Percentiles rank a stretch among this genome's conserved stretches.
Conservation (phyloP, 2,113 vertebrate genomes). For the Epinephelus cyanopodus region DNA sequence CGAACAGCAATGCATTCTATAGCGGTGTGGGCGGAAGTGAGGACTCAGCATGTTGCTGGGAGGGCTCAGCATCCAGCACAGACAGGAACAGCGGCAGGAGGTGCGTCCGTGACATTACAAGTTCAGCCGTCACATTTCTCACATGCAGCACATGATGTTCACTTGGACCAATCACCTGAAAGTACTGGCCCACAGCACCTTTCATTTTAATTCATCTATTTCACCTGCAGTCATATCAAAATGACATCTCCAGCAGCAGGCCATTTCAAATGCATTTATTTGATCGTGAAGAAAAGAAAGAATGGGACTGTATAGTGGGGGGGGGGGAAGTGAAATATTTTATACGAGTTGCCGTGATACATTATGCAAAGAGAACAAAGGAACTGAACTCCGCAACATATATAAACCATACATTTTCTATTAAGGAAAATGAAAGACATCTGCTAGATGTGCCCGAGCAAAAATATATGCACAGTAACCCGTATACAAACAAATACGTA, state of each 20-base stretch:
- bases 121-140: neutral
- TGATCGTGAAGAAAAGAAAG: neutral
- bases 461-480: neutral
- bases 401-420: neutral
- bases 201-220: conserved; percentile 22
- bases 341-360: neutral
- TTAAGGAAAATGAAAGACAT: neutral
- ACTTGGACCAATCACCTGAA: neutral
- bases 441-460: neutral
- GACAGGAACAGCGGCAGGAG: neutral
- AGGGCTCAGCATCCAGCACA: conserved; percentile 1
- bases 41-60: conserved; percentile 4
- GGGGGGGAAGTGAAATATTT: conserved; percentile 3
- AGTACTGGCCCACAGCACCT: neutral
- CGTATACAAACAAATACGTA: neutral
- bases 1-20: conserved; percentile 14
- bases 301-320: neutral
- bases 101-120: neutral
- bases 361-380: conserved; percentile 13
- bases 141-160: neutral
- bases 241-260: conserved; percentile 19
- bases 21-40: conserved; percentile 28
- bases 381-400: neutral
- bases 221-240: conserved; percentile 16
- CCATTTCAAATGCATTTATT: conserved; percentile 20